phyloP scores from a whole-genome alignment of 1,140 invertebrate species.

The Drosophila auraria region DNA sequence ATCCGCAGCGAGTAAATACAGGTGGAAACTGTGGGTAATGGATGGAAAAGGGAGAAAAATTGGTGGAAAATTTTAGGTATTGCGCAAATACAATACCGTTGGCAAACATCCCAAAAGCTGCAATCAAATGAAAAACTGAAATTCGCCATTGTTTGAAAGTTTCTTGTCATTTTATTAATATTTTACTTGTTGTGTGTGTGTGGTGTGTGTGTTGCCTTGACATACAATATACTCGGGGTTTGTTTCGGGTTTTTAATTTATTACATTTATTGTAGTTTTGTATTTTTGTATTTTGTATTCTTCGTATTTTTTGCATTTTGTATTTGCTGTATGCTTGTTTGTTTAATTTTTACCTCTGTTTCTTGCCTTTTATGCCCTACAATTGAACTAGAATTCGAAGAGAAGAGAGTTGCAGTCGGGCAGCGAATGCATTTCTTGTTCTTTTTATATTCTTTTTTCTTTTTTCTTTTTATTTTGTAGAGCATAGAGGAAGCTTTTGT shows the following conservation, averaged over 20 bases:
- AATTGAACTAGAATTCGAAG: constrained; percentile 47
- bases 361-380: constrained; percentile 33
- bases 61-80: neutral
- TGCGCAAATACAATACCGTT: constrained; percentile 30
- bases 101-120: constrained; percentile 17
- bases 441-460: neutral
- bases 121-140: constrained; percentile 21
- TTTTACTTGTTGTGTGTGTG: constrained; percentile 53
- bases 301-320: constrained; percentile 4
- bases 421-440: neutral
- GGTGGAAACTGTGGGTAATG: neutral
- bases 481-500: constrained; percentile 53
- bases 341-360: constrained; percentile 41
- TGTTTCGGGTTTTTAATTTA: constrained; percentile 60
- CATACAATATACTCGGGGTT: constrained; percentile 61
- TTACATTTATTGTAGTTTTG: constrained; percentile 64
- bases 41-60: constrained; percentile 1
- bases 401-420: neutral
- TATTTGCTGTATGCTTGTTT: constrained; percentile 30
- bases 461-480: constrained; percentile 14
- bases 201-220: constrained; percentile 50
- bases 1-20: neutral
- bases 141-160: constrained; percentile 50
- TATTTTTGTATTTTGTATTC: constrained; percentile 14
- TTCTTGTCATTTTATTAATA: constrained; percentile 76